Evolutionary conservation across 2,888 invertebrate species (phyloP), one percentile per base, ranked within the genome.

Genomic region (Autographa gamma): DNA sequence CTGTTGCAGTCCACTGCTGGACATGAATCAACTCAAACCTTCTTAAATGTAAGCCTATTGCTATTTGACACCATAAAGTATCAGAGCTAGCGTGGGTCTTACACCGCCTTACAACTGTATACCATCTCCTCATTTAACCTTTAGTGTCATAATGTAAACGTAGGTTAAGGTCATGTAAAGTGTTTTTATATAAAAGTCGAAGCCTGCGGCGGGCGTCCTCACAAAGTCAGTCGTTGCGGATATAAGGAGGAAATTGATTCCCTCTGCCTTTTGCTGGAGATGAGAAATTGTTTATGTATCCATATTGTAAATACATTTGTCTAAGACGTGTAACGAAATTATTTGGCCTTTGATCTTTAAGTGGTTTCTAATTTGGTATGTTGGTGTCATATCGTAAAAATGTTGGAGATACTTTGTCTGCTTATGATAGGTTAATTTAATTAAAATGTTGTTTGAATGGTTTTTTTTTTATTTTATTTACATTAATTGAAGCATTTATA

Each of bases 191-290:
- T 70, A 58, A 65, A 79, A 75, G 63, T 58, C 41, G 62, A 58
- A 56, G 9, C 19, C 56, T 56, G 25, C 58, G 60, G 25, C 38
- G 18, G 5, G 18, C 19, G 25, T 25, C 25, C 25, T 25, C 25
- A 25, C 25, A 31, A 63, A 63, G 5, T n/a, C 6, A 58, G 73
- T 58, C 52, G 60, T 59, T 65, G 32, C 74, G 82, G 81, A 82
- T 81, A 79, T 83, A 65, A 73, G 41, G 11, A 69, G 82, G 82
- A 82, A 83, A 81, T 82, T 73, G 74, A 76, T 83, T 75, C 69
- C 63, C 64, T 69, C 62, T 58, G 79, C 60, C 73, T 69, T 79
- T 76, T 74, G 11, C 63, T 62, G 75, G 81, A 78, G 83, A 78
- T 81, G 76, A 74, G 66, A 75, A 82, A 81, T 81, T 81, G 80